Conservation (phyloP, 2,113 vertebrate species). For the Scomber scombrus region DNA sequence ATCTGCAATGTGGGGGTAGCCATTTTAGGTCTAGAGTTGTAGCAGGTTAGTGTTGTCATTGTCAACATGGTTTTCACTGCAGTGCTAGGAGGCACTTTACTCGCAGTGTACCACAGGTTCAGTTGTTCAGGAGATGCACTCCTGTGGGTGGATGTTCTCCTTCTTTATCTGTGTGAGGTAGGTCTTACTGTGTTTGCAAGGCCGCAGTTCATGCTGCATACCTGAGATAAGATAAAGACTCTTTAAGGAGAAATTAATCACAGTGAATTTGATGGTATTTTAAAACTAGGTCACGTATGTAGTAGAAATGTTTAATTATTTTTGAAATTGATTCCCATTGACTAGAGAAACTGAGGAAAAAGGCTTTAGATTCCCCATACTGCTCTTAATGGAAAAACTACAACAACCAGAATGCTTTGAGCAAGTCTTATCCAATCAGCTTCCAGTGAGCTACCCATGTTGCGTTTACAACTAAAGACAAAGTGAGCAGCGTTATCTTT, state of each 20-base stretch:
- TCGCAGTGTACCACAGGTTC: not conserved
- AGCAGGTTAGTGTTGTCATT: slow-evolving; percentile 11
- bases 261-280: too few relatives aligned
- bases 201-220: slow-evolving; percentile 46
- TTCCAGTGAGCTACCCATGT: too few relatives aligned
- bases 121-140: not conserved
- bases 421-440: too few relatives aligned
- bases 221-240: slow-evolving; percentile 50
- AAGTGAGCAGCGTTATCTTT: too few relatives aligned
- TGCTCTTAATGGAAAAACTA: too few relatives aligned
- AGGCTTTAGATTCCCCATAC: too few relatives aligned
- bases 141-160: slow-evolving; percentile 36
- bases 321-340: too few relatives aligned
- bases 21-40: slow-evolving; percentile 43
- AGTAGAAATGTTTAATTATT: too few relatives aligned
- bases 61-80: slow-evolving; percentile 11
- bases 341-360: too few relatives aligned
- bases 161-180: slow-evolving; percentile 29
- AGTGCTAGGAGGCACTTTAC: not conserved
- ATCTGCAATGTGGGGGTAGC: slow-evolving; percentile 3
- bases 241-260: not conserved
- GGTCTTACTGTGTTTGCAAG: slow-evolving; percentile 4
- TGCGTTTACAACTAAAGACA: too few relatives aligned
- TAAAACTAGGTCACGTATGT: too few relatives aligned
- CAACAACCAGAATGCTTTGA: too few relatives aligned